A percentile compares a stretch with the other conserved stretches of the same genome.
Evolutionary conservation across 2,113 vertebrate species (phyloP).

Genomic region (Xenopus borealis): DNA sequence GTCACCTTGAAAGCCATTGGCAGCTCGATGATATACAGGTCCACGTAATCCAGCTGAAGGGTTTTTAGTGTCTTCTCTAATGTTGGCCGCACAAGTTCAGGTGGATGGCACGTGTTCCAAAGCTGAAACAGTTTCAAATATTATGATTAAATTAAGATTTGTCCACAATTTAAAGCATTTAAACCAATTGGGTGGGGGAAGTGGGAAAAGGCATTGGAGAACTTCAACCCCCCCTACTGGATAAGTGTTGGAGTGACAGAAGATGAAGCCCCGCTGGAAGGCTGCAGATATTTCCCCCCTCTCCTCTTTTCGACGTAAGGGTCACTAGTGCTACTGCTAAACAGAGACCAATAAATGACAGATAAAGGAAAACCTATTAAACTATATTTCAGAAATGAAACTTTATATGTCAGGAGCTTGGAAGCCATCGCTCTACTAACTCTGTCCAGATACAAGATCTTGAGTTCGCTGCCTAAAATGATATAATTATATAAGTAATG

Average conservation of each 20-base stretch:
- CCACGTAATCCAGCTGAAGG: constrained; percentile 84
- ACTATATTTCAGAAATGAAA: too few relatives aligned
- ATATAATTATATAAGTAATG: not conserved
- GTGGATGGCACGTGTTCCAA: constrained; percentile 83
- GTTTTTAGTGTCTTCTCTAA: constrained; percentile 78
- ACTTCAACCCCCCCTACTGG: too few relatives aligned
- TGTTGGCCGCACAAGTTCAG: constrained; percentile 77
- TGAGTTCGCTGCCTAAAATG: not conserved
- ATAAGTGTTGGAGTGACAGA: too few relatives aligned
- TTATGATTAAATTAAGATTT: not conserved
- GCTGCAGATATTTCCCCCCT: too few relatives aligned
- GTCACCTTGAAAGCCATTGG: constrained; percentile 89
- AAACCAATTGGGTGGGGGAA: too few relatives aligned
- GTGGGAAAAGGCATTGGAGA: too few relatives aligned
- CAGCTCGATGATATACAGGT: constrained; percentile 91
- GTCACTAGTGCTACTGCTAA: too few relatives aligned
- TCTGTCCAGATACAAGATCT: not conserved
- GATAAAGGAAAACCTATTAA: not conserved
- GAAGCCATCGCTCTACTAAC: not conserved
- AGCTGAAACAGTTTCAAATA: constrained; percentile 64
- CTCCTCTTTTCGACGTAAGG: too few relatives aligned
- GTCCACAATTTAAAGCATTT: too few relatives aligned
- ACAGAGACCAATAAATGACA: too few relatives aligned
- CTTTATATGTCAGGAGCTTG: not conserved
- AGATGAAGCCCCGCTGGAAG: too few relatives aligned